Evolutionary conservation across 2,113 vertebrate species (phyloP).

Genomic region (Apodemus speciosus): DNA sequence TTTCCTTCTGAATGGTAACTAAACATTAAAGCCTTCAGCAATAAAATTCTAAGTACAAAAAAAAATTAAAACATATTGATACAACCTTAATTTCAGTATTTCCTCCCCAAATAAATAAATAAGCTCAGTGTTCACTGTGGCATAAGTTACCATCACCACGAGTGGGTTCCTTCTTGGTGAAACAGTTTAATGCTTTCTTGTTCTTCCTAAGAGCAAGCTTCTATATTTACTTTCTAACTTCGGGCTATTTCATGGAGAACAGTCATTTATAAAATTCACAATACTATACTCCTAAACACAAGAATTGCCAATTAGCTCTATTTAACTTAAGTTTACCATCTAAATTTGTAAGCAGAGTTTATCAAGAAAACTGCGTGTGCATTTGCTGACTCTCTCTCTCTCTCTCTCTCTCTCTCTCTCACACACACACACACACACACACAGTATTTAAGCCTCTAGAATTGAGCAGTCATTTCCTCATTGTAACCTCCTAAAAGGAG

Average conservation of each 20-base stretch:
- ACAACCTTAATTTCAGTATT: constrained; percentile 53
- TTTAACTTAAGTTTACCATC: constrained; percentile 29
- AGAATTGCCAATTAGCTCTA: constrained; percentile 19
- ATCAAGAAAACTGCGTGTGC: constrained; percentile 10
- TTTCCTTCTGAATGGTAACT: constrained; percentile 57
- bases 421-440: not conserved
- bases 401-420: too few species aligned
- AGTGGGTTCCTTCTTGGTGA: constrained; percentile 66
- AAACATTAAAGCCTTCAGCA: constrained; percentile 59
- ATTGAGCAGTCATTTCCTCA: constrained; percentile 68
- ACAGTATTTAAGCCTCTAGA: constrained; percentile 50
- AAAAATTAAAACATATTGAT: constrained; percentile 45
- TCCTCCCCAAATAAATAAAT: constrained; percentile 7
- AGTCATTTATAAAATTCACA: constrained; percentile 55
- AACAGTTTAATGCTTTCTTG: constrained; percentile 61
- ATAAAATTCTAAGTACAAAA: constrained; percentile 61
- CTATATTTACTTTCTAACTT: constrained; percentile 64
- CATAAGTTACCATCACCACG: constrained; percentile 9
- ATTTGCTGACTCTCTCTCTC: too few species aligned
- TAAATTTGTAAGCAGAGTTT: constrained; percentile 57
- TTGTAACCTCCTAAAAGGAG: constrained; percentile 40
- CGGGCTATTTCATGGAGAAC: constrained; percentile 50
- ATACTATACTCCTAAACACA: constrained; percentile 48
- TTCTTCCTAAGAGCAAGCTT: constrained; percentile 49
- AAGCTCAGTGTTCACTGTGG: not conserved